These are phyloP conservation scores for Resseliella maxima DNA, from an alignment of 2,888 invertebrate genomes.

Conservation along the genomic window DNA sequence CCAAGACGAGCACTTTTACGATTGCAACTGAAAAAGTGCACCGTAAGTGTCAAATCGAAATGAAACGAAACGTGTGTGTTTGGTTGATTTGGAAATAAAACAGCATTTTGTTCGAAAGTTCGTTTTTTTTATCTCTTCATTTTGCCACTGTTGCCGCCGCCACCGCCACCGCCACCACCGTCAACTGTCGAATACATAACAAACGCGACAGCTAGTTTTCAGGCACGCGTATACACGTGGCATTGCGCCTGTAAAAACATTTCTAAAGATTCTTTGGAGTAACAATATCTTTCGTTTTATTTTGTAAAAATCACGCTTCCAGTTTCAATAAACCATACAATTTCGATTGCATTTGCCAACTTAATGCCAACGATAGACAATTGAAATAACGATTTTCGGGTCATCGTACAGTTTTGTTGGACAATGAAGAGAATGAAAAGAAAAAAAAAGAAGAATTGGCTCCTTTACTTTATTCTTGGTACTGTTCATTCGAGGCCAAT, in stretches of 20 bases:
- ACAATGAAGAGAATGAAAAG: no score
- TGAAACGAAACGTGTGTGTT: not conserved
- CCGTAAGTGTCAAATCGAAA: not conserved
- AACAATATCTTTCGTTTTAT: constrained; percentile 12
- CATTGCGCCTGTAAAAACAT: constrained; percentile 28
- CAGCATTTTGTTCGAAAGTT: not conserved
- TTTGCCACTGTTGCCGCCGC: no score
- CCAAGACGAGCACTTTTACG: constrained; percentile 39
- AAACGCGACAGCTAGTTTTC: not conserved
- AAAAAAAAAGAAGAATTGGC: not conserved
- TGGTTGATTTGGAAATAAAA: not conserved
- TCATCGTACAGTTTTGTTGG: not conserved
- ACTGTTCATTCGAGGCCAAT: no score
- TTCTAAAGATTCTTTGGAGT: constrained; percentile 18
- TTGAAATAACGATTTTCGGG: not conserved
- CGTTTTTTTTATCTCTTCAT: not conserved
- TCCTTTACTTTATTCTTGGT: not conserved
- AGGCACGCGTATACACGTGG: constrained; percentile 21
- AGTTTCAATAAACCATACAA: constrained; percentile 53
- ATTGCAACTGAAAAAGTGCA: constrained; percentile 50
- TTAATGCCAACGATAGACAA: not conserved
- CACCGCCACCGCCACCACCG: no score
- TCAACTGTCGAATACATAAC: not conserved
- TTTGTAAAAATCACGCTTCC: constrained; percentile 38
- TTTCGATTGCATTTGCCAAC: constrained; percentile 10